Evolutionary conservation across 2,113 vertebrate genomes (phyloP).

Genomic region (Ptychochromis oligacanthus): DNA sequence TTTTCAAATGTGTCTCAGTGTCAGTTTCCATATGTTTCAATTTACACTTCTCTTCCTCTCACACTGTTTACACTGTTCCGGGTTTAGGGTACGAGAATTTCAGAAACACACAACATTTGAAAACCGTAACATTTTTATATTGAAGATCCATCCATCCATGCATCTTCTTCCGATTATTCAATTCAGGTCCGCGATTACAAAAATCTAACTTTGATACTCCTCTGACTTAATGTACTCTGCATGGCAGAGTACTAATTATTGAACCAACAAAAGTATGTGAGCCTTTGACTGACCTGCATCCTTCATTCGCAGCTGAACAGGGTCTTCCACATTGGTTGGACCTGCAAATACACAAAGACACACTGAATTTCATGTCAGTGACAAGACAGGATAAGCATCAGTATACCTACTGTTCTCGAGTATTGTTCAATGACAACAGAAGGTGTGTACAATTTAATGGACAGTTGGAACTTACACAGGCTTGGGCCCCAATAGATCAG

Average conservation of each 20-base stretch:
- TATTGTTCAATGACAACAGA: neutral
- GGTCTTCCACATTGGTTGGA: slow-evolving; percentile 87
- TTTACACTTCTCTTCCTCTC: neutral
- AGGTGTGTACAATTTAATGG: neutral
- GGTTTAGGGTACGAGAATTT: neutral
- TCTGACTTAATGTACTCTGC: neutral
- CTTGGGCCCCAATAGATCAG: neutral
- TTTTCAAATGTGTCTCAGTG: neutral
- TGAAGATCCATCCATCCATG: no score
- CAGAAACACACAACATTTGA: neutral
- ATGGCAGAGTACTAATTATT: neutral
- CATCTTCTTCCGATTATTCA: no score
- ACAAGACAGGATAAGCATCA: neutral
- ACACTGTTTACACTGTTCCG: neutral
- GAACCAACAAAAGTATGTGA: neutral
- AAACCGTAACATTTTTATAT: neutral
- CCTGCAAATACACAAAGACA: slow-evolving; percentile 74
- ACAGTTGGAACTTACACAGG: neutral
- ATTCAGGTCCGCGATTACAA: no score
- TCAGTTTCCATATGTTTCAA: neutral
- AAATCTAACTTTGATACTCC: neutral
- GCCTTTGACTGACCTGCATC: slow-evolving; percentile 87
- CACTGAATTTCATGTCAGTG: neutral
- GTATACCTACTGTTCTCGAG: neutral
- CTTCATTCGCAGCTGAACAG: slow-evolving; percentile 91